phyloP scores from a whole-genome alignment of 2,797 vertebrate genomes.

The Acrossocheilus fasciatus region DNA sequence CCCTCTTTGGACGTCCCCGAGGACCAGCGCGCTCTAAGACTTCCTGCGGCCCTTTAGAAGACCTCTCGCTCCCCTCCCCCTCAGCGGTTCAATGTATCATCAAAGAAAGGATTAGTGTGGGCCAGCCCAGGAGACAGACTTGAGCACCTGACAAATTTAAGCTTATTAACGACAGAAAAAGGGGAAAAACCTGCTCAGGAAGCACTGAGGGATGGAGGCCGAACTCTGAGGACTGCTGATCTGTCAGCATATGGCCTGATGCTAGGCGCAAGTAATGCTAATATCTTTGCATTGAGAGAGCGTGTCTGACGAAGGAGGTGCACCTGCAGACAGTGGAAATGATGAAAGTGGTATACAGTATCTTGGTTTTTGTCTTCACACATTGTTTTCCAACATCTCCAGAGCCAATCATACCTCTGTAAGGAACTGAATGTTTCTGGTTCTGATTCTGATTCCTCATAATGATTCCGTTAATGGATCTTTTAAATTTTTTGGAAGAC shows the following conservation, averaged over 20 bases:
- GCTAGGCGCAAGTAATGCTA: not conserved
- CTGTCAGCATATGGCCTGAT: slow-evolving; percentile 48
- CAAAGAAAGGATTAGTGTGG: slow-evolving; percentile 64
- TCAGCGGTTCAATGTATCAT: slow-evolving; percentile 60
- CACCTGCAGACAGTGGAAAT: slow-evolving; percentile 14
- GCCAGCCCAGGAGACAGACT: slow-evolving; percentile 58
- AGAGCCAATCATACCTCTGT: not conserved
- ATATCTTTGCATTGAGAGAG: slow-evolving; percentile 3
- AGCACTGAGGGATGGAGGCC: slow-evolving; percentile 43
- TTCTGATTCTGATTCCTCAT: not conserved
- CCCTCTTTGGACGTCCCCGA: slow-evolving; percentile 21
- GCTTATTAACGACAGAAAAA: slow-evolving; percentile 58
- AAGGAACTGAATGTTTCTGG: not conserved
- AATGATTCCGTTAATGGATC: not conserved
- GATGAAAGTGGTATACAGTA: not conserved
- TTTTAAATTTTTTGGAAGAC: not conserved
- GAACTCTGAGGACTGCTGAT: slow-evolving; percentile 47
- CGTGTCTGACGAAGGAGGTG: not conserved
- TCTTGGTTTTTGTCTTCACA: not conserved
- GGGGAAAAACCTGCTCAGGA: slow-evolving; percentile 56
- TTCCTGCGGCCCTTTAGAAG: slow-evolving; percentile 49
- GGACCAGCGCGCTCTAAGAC: slow-evolving; percentile 34
- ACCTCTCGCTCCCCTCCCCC: slow-evolving; percentile 57
- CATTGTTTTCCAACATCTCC: not conserved
- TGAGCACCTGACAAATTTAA: slow-evolving; percentile 65